Evolutionary conservation across 2,797 vertebrate species (phyloP), one percentile per base, ranked within the genome.

Genomic region (Hyperoplus immaculatus): DNA sequence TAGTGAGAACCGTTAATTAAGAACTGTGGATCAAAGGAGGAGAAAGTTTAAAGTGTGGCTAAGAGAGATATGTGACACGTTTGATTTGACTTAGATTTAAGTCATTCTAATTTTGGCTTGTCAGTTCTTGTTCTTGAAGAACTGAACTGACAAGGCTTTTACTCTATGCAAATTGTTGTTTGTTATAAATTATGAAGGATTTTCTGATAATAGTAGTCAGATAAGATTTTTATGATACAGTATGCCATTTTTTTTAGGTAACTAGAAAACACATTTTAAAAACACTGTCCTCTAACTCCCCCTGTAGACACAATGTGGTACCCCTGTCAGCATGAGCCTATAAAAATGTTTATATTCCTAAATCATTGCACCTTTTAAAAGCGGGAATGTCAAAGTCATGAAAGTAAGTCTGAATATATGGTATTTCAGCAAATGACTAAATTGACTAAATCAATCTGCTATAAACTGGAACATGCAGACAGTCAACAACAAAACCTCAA

Each of bases 21-120:
- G 42, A 69, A 29, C 54, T 82, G 77, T 13, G 18, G 60, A 42
- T 29, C 10, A 59, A 41, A 69, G 13, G 39, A 8, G n/a, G 12
- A 64, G 16, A 53, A 18, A 21, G 29, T 29, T 29, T 29, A 29
- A 29, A 29, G 29, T 29, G 29, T 29, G 29, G 29, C 29, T 29
- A 29, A 29, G 29, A 29, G 4, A 54, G 14, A 62, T 16, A 39
- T 63, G 16, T 10, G 1, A 56, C 11, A 18, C 41, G 10, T 0
- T 43, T 29, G 14, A 10, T 4, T 16, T 41, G 10, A 61, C 39
- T 42, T 56, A 1, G 18, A 45, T 36, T 45, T 49, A 4, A 47
- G 36, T 41, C 41, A 15, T 59, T 57, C 16, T 10, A 5, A 39
- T 51, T 43, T 42, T 16, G 41, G 9, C 14, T 62, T 13, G n/a